A percentile compares a stretch with the other conserved stretches of the same genome.
Conservation (phyloP, 2,888 invertebrate genomes). For the Agrochola lota region DNA sequence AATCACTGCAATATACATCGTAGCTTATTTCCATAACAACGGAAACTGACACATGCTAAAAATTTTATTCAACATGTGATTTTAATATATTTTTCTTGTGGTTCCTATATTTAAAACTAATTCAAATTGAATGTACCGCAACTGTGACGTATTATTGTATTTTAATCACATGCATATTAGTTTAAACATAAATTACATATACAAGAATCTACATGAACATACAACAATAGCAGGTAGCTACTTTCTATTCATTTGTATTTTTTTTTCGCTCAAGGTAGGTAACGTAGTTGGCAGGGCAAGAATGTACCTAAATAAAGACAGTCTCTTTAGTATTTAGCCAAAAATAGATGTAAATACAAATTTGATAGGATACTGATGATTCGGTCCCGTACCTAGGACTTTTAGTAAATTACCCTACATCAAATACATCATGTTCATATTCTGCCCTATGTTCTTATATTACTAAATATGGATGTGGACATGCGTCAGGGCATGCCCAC, state of each 20-base stretch:
- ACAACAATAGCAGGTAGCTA: conserved; percentile 17
- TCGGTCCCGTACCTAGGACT: background rate
- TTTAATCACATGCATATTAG: conserved; percentile 25
- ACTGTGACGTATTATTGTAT: conserved; percentile 16
- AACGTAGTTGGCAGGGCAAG: no score
- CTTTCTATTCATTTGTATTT: conserved; percentile 34
- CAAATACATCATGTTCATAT: background rate
- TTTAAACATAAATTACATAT: conserved; percentile 2
- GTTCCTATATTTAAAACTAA: background rate
- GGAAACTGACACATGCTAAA: background rate
- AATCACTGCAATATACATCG: background rate
- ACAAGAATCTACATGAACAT: conserved; percentile 17
- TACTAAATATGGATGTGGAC: background rate
- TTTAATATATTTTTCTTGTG: background rate
- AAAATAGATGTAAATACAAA: background rate
- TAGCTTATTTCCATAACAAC: conserved; percentile 6
- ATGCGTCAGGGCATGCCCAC: no score
- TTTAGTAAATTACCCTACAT: no score
- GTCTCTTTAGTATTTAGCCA: background rate
- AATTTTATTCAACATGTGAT: background rate
- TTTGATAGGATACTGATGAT: background rate
- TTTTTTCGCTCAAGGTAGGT: background rate
- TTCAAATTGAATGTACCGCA: background rate
- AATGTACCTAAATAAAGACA: background rate
- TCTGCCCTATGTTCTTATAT: background rate